Evolutionary conservation across 2,888 invertebrate genomes (phyloP).

Genomic region (Gnatocerus cornutus): DNA sequence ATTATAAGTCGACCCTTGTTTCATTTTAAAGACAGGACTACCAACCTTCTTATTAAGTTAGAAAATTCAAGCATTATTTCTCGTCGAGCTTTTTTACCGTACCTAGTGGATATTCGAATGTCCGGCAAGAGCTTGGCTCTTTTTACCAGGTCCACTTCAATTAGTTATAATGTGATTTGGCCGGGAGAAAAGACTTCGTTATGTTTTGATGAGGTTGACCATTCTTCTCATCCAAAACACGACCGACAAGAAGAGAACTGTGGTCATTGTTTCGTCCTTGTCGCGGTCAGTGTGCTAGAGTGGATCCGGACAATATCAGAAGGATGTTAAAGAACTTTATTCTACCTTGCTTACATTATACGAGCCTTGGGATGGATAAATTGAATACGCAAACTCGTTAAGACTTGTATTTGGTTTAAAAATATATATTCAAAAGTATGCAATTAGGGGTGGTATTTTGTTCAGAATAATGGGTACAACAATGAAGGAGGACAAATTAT

Average conservation of each 20-base stretch:
- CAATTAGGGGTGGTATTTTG: conserved; percentile 46
- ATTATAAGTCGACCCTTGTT: too few relatives aligned
- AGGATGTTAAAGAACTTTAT: conserved; percentile 44
- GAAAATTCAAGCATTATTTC: conserved; percentile 43
- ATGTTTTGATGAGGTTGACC: conserved; percentile 70
- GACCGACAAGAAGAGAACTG: conserved; percentile 31
- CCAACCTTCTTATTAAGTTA: conserved; percentile 29
- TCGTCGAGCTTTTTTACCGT: conserved; percentile 32
- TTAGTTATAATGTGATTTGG: conserved; percentile 71
- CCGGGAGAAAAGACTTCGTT: conserved; percentile 69
- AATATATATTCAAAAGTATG: conserved; percentile 51
- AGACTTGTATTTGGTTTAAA: conserved; percentile 52
- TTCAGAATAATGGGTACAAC: conserved; percentile 16
- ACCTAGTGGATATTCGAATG: conserved; percentile 44
- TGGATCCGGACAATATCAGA: conserved; percentile 45
- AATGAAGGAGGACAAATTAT: neutral
- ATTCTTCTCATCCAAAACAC: conserved; percentile 63
- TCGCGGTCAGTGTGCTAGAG: conserved; percentile 47
- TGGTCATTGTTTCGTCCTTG: conserved; percentile 45
- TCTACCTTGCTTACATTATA: conserved; percentile 58
- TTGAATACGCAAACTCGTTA: conserved; percentile 62
- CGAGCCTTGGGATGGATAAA: conserved; percentile 56
- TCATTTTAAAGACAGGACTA: too few relatives aligned
- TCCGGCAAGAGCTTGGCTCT: conserved; percentile 50
- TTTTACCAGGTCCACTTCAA: conserved; percentile 67